Conservation (phyloP, 2,113 vertebrate genomes). For the Lycocorax pyrrhopterus region DNA sequence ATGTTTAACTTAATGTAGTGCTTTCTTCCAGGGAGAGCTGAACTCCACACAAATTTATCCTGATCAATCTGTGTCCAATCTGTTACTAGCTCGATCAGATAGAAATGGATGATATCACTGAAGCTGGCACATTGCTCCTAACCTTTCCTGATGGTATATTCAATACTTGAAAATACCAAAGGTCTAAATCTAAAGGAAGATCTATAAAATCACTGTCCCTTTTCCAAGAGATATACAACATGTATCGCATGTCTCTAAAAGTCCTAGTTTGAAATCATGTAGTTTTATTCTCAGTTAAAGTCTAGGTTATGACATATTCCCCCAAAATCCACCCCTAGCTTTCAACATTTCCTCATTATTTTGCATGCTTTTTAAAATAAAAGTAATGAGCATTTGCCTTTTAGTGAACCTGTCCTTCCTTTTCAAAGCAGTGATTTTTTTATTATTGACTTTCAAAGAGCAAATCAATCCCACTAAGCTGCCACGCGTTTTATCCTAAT, state of each 20-base stretch:
- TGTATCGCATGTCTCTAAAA: not conserved
- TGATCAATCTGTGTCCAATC: conserved; percentile 22
- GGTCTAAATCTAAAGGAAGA: conserved; percentile 16
- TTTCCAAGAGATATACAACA: not conserved
- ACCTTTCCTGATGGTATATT: not conserved
- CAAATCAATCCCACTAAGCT: not conserved
- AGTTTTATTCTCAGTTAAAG: not conserved
- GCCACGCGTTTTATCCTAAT: not conserved
- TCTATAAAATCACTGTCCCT: not conserved
- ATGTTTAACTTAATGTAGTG: not conserved
- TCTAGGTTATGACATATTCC: not conserved
- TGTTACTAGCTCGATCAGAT: conserved; percentile 23
- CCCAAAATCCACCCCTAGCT: not conserved
- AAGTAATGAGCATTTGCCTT: not conserved
- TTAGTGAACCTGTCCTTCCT: not conserved
- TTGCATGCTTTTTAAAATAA: not conserved
- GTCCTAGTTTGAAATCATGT: not conserved
- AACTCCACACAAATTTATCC: not conserved
- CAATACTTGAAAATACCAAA: conserved; percentile 17
- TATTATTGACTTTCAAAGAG: conserved; percentile 15
- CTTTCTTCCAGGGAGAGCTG: not conserved
- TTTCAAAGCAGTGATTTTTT: not conserved
- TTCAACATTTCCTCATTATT: not conserved
- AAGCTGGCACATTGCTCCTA: not conserved
- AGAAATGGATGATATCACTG: not conserved